Conservation (phyloP, 2,888 invertebrate genomes). For the Selenia dentaria region DNA sequence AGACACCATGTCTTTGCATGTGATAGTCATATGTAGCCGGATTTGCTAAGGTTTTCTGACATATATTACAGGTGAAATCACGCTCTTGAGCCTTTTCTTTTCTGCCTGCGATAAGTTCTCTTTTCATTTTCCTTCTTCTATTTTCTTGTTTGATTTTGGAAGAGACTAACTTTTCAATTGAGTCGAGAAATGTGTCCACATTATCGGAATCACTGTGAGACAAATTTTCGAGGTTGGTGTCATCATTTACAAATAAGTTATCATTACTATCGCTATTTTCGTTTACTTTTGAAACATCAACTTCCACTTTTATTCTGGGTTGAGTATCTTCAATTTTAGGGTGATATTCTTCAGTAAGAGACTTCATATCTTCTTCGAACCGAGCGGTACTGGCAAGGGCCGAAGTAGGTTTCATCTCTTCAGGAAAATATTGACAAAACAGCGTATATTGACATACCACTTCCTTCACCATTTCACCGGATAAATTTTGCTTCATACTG, state of each 20-base stretch:
- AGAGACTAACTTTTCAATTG: conserved; percentile 25
- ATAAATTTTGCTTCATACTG: conserved; percentile 18
- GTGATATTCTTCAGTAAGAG: conserved; percentile 9
- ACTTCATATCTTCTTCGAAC: conserved; percentile 16
- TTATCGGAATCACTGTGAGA: conserved; percentile 11
- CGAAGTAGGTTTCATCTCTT: conserved; percentile 12
- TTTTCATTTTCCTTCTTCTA: conserved; percentile 8
- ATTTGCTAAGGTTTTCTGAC: conserved; percentile 59
- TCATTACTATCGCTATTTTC: conserved; percentile 14
- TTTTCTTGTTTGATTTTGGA: conserved; percentile 11
- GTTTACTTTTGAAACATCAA: not conserved
- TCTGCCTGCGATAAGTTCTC: conserved; percentile 10
- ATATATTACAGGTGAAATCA: conserved; percentile 54
- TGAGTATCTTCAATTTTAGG: not conserved
- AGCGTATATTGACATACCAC: conserved; percentile 52
- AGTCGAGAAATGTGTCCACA: conserved; percentile 21
- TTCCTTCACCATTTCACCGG: conserved; percentile 32
- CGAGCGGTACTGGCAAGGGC: conserved; percentile 2
- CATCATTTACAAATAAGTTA: conserved; percentile 6
- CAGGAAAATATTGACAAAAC: conserved; percentile 47
- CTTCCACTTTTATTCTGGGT: not conserved
- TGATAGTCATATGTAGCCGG: conserved; percentile 57
- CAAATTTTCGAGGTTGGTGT: conserved; percentile 1
- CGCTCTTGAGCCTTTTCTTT: conserved; percentile 15
- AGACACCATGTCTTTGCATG: conserved; percentile 66